These are phyloP conservation scores for Sialis lutaria DNA, from an alignment of 2,888 invertebrate genomes.

Conservation along the genomic window DNA sequence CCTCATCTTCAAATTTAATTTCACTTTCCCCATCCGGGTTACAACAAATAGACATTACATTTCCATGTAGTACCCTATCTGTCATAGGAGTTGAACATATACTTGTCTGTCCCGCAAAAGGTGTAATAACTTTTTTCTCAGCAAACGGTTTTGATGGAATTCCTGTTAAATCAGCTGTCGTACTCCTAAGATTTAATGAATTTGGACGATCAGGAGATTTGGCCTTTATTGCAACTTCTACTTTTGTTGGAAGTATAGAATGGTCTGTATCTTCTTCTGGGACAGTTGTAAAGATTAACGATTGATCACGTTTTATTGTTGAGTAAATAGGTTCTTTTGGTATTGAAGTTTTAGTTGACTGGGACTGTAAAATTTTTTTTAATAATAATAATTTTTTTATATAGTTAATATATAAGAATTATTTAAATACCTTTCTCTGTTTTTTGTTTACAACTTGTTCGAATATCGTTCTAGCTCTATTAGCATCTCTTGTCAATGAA, in stretches of 20 bases:
- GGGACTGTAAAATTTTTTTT: not conserved
- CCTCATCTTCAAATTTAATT: conserved; percentile 11
- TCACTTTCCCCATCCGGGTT: conserved; percentile 31
- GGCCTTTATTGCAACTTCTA: conserved; percentile 9
- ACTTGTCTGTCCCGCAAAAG: conserved; percentile 51
- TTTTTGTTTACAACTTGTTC: conserved; percentile 11
- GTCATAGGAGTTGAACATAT: conserved; percentile 65
- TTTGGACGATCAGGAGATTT: conserved; percentile 18
- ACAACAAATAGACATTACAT: conserved; percentile 55
- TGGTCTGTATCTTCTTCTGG: conserved; percentile 49
- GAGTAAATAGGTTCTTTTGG: conserved; percentile 31
- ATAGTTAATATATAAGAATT: not conserved
- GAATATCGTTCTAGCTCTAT: conserved; percentile 24
- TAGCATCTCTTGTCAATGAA: conserved; percentile 28
- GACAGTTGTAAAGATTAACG: conserved; percentile 65
- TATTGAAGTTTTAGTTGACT: conserved; percentile 7
- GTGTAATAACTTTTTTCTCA: conserved; percentile 22
- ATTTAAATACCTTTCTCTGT: conserved; percentile 13
- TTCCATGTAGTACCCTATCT: conserved; percentile 56
- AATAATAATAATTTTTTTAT: not conserved
- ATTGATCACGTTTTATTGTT: conserved; percentile 61
- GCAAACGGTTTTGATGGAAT: not conserved
- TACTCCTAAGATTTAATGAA: conserved; percentile 21
- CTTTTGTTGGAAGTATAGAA: conserved; percentile 10
- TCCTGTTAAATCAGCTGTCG: conserved; percentile 15